These are phyloP conservation scores for Brachionus calyciflorus DNA, from an alignment of 1,140 invertebrate species.

Conservation along the genomic window DNA sequence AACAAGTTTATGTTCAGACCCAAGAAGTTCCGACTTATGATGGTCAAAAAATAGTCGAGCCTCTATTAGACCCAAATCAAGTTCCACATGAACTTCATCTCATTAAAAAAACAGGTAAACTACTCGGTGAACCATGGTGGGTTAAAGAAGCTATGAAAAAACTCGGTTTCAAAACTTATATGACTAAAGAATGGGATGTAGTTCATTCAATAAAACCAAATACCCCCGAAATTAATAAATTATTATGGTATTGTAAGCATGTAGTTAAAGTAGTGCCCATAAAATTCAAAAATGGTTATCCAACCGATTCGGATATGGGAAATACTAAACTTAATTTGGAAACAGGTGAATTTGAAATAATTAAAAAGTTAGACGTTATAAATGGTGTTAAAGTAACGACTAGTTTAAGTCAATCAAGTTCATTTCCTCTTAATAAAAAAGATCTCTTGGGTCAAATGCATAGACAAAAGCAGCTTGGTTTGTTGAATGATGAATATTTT, in stretches of 20 bases:
- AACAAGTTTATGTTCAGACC: constrained; percentile 37
- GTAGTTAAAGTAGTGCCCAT: constrained; percentile 31
- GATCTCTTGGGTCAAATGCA: background rate
- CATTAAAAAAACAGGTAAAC: background rate
- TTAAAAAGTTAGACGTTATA: background rate
- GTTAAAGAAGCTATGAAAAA: constrained; percentile 44
- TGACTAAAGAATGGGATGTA: constrained; percentile 15
- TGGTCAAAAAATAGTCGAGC: constrained; percentile 36
- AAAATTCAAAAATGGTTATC: constrained; percentile 32
- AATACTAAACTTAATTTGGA: constrained; percentile 34
- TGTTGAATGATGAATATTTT: constrained; percentile 47
- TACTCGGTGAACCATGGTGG: constrained; percentile 19
- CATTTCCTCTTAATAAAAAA: constrained; percentile 12
- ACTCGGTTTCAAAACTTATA: constrained; percentile 28
- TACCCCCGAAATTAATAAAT: constrained; percentile 28
- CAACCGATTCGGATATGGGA: background rate
- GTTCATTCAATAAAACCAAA: constrained; percentile 30
- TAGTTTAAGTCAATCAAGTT: constrained; percentile 1
- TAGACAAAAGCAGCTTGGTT: constrained; percentile 16
- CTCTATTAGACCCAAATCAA: background rate
- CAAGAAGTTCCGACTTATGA: constrained; percentile 31
- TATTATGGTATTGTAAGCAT: constrained; percentile 43
- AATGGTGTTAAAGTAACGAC: background rate
- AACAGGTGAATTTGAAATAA: constrained; percentile 31
- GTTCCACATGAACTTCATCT: constrained; percentile 28